phyloP scores from a whole-genome alignment of 2,888 invertebrate species.

The Nomada hirtipes region DNA sequence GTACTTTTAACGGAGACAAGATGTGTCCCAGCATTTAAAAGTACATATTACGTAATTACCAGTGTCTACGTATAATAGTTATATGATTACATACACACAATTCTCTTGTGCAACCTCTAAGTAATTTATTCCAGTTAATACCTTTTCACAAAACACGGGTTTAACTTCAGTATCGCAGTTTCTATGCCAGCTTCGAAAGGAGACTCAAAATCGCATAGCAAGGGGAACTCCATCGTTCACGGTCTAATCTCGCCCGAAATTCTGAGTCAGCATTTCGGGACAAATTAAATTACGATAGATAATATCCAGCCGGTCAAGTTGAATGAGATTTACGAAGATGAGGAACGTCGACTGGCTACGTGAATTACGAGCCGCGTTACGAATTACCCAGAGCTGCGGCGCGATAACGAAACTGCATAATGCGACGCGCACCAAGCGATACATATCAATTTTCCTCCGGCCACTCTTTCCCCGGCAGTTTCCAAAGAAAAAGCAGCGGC shows the following conservation, averaged over 20 bases:
- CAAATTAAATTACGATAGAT: conserved; percentile 48
- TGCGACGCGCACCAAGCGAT: conserved; percentile 32
- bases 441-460: conserved; percentile 45
- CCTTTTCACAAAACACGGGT: no score
- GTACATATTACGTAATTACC: no score
- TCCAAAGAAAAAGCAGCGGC: neutral
- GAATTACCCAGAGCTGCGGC: conserved; percentile 42
- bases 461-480: conserved; percentile 17
- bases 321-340: conserved; percentile 51
- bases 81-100: no score
- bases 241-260: neutral
- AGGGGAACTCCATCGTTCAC: neutral
- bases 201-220: no score
- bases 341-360: conserved; percentile 3
- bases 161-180: no score
- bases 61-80: no score
- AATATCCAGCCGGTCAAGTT: conserved; percentile 34
- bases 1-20: no score
- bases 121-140: no score
- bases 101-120: no score
- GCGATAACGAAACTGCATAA: conserved; percentile 39
- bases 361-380: conserved; percentile 40
- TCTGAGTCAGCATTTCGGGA: neutral
- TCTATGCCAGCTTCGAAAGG: no score
- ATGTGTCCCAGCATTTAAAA: no score